Evolutionary conservation across 2,888 invertebrate species (phyloP), one percentile per base, ranked within the genome.

Genomic region (Craniophora ligustri): DNA sequence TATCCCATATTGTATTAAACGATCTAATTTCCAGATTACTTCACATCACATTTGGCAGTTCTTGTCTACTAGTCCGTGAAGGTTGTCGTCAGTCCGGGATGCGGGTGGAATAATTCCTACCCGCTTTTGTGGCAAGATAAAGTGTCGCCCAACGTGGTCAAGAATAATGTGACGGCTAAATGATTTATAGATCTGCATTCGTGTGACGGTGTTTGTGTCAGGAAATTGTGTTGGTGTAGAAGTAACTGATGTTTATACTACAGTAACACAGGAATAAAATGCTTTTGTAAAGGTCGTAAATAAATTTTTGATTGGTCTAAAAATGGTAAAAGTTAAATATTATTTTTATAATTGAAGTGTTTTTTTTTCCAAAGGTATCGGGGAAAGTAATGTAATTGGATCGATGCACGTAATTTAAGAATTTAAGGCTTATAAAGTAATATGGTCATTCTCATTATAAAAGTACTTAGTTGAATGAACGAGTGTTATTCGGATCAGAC

Each of bases 31-130:
- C 49, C 39, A 34, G 41, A 51, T 67, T 62, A 50, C 35, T 32
- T 55, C 67, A 54, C 62, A 70, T 39, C 35, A 58, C 47, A 50
- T 51, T 60, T 56, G 57, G 40, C 39, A 23, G 69, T 71, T 61
- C 71, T 47, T 67, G 68, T 60, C 67, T 69, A 80, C 70, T 83
- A 79, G 76, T 65, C 81, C 77, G 68, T 76, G 72, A 79, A 74
- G 77, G 80, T 76, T 79, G 83, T 82, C 78, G 74, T 72, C 79
- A 72, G 67, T 50, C 64, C 58, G 44, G 67, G 70, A 82, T 84
- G 83, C 84, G 84, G 84, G 84, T 51, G 65, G 84, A 83, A 83
- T 84, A 83, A 84, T 82, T 72, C 72, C 77, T 71, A 59, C 51
- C 57, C 65, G 71, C 68, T 72, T 78, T 79, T 72, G 71, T 74